These are phyloP conservation scores for Orius laevigatus DNA, from an alignment of 1,140 invertebrate species.

Conservation along the genomic window DNA sequence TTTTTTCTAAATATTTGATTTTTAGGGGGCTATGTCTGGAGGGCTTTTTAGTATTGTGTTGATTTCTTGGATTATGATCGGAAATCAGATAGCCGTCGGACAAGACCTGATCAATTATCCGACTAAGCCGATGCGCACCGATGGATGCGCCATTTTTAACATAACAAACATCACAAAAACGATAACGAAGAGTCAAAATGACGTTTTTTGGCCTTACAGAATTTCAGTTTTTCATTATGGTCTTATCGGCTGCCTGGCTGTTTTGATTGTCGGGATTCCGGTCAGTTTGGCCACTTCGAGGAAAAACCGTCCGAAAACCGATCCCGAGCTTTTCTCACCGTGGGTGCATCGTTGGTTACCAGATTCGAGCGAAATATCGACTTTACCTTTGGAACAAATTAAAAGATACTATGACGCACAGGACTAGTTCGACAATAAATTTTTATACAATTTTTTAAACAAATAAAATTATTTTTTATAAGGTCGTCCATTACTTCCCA, in stretches of 20 bases:
- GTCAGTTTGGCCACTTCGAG: too few species aligned
- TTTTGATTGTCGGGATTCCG: not conserved
- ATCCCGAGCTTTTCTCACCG: too few species aligned
- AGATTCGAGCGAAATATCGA: too few species aligned
- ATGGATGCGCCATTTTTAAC: conserved; percentile 14
- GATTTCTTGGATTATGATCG: conserved; percentile 70
- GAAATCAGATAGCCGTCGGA: conserved; percentile 56
- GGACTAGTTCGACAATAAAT: too few species aligned
- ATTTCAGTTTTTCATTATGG: conserved; percentile 2
- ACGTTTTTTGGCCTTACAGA: not conserved
- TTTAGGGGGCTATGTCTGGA: conserved; percentile 58
- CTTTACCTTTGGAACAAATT: too few species aligned
- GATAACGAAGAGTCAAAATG: not conserved
- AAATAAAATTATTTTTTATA: too few species aligned
- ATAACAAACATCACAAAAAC: not conserved
- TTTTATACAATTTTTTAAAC: too few species aligned
- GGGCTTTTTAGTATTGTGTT: conserved; percentile 47
- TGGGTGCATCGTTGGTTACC: too few species aligned
- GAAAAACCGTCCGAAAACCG: too few species aligned
- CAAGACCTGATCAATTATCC: conserved; percentile 36
- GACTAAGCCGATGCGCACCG: conserved; percentile 14
- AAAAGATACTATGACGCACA: too few species aligned
- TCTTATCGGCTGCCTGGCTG: not conserved
- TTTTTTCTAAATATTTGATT: not conserved
- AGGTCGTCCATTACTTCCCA: too few species aligned